Percentiles rank a stretch among this genome's conserved stretches.
Conservation (phyloP, 2,113 vertebrate species). For the Mus spicilegus region DNA sequence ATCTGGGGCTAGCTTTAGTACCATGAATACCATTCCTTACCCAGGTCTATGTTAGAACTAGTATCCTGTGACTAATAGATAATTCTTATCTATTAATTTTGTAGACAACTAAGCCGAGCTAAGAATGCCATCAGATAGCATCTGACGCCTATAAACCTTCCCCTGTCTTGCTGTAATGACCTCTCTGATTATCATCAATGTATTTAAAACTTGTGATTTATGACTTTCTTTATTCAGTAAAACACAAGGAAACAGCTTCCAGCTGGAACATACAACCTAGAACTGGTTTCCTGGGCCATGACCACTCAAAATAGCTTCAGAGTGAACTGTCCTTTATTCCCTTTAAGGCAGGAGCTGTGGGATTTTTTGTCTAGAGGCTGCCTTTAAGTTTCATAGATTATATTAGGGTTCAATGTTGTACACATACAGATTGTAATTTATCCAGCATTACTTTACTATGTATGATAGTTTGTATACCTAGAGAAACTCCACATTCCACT, state of each 20-base stretch:
- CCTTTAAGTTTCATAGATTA: neutral
- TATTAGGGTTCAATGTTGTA: neutral
- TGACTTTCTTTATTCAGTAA: neutral
- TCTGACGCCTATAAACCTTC: neutral
- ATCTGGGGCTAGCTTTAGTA: neutral
- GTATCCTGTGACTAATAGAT: neutral
- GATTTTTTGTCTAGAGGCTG: neutral
- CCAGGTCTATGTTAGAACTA: neutral
- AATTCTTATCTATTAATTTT: neutral
- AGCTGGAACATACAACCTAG: neutral
- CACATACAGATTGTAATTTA: neutral
- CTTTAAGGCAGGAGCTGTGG: neutral
- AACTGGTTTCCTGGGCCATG: neutral
- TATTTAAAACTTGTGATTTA: neutral
- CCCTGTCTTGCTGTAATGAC: neutral
- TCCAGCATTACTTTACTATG: neutral
- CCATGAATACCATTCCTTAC: neutral
- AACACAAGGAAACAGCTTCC: neutral
- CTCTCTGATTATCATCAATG: neutral
- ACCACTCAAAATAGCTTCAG: neutral
- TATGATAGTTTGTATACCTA: neutral
- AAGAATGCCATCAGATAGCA: neutral
- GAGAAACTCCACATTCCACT: neutral
- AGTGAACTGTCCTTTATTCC: neutral
- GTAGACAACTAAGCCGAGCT: neutral